Base-by-base conservation (phyloP, 2,797 vertebrate species). In the Adelosebastes latens region DNA sequence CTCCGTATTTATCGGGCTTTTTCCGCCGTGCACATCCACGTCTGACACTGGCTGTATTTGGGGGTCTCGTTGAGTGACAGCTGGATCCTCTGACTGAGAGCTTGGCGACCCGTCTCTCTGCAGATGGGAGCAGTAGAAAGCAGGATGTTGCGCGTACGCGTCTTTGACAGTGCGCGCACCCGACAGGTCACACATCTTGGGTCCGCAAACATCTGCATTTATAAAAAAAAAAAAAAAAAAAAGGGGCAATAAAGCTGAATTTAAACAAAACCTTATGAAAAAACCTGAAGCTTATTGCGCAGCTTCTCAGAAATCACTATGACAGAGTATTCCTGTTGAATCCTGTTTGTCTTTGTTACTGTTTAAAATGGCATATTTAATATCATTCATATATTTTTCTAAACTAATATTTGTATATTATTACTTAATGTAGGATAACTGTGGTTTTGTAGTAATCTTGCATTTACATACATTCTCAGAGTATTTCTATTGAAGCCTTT, bases 131-230 rank as follows among this genome's bases (percentile, higher is more conserved):
- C 81, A 71, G 81, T 4, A 2, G 36, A 39, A 53, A 73, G 81
- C 75, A 52, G 77, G 90, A 91, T 82, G 88, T 18, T 87, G 93
- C 93, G 93, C 91, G 92, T 72, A 66, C 84, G 55, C 88, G 87
- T 69, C 72, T 77, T 80, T 92, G 92, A 90, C 88, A 79, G 91
- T 87, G 93, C 94, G 92, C 94, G 93, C 88, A 7, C 89, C 82
- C 93, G 92, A 60, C 66, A 86, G 90, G 90, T 93, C 90, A 93
- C 80, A 90, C 80, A 87, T 87, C 71, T 65, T 72, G 77, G 75
- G 85, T 88, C 89, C 70, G 52, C 24, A 59, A 87, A 90, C 87
- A 89, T 90, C 80, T 86, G 85, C 55, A 29, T 53, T 16, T 25
- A 25, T 25, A 11, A 4, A 11, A 36, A 39, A 36, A 36, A 36